Base-by-base conservation (phyloP, 2,888 invertebrate species). In the Heliconius sara region DNA sequence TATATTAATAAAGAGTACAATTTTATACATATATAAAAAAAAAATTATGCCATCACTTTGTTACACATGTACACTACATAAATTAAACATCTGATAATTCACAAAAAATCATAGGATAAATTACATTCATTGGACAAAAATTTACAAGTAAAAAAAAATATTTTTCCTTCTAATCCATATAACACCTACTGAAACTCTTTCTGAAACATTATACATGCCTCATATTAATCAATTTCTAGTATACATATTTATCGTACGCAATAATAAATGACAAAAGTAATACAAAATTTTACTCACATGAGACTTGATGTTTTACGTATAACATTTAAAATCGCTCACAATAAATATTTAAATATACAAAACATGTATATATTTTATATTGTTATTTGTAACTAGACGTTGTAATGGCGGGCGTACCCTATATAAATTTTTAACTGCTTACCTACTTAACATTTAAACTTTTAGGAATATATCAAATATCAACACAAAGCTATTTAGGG, bases 391-490 rank as follows among this genome's bases (percentile, higher is more conserved):
- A 89, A 82, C 87, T 86, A 88, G 84, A 87, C 84, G 85, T 87
- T 87, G 85, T 84, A 83, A 85, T 83, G 82, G 81, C 80, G 82
- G 81, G 81, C 78, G 74, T 78, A 77, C 84, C 87, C 87, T 85
- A 87, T 86, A 86, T 84, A 87, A 87, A 89, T 88, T 83, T 79
- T 84, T 85, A 83, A 84, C 80, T 78, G 84, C 89, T 91, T 91
- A 87, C 85, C 91, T 92, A 93, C 88, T 91, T 91, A 92, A 92
- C 91, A 92, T 88, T 90, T 90, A 92, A 83, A 85, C 85, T 82
- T 90, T 90, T 91, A 92, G 92, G 92, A 92, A 93, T 92, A 92
- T 88, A 88, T 89, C 85, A 86, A 89, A 85, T 88, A 87, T 89
- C 88, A 88, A 90, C 89, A 89, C 89, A 88, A 88, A 87, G 86